Evolutionary conservation across 2,888 invertebrate genomes (phyloP), one percentile per base, ranked within the genome.

Genomic region (Andrena chrysosceles): DNA sequence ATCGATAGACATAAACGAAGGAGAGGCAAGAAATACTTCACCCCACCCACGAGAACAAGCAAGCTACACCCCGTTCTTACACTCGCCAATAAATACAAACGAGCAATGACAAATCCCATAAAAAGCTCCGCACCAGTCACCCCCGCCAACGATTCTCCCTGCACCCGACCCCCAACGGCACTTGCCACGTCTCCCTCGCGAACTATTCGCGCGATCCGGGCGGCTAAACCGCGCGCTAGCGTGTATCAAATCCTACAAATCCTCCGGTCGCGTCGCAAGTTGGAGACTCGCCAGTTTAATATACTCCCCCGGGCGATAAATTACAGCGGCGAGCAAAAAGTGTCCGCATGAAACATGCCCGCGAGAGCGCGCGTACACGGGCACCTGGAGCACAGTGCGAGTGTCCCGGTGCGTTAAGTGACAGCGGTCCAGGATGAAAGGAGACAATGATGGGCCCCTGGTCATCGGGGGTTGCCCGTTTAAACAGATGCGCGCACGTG

Each of bases 281-380:
- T 88, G 89, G 87, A 87, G 86, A 73, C 73, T 73, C 81, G 89
- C 88, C 87, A 88, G 89, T 88, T 42, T 87, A 88, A 87, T 87
- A 86, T 88, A 87, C 88, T 87, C 77, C 60, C 67, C 8, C 10
- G n/a, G 42, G 68, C 73, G 68, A 87, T 87, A 88, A 87, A 87
- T 87, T 81, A 80, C 81, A n/a, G 7, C 35, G 56, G 33, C 31
- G 62, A 56, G 70, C 79, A 84, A 87, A 88, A 88, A 88, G 75
- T 81, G 48, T 49, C 67, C 72, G 33, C 81, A 23, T 20, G 78
- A 29, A 54, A 54, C n/a, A 42, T 66, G 33, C 71, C 56, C 4
- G 56, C 8, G 23, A 23, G 54, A 10, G 20, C 31, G 59, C 42
- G 68, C 31, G 68, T 54, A 31, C 70, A 63, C 6, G n/a, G 23